A percentile compares a stretch with the other conserved stretches of the same genome.
These are phyloP conservation scores for Halcyon senegalensis DNA, from an alignment of 2,113 vertebrate species.

Conservation along the genomic window DNA sequence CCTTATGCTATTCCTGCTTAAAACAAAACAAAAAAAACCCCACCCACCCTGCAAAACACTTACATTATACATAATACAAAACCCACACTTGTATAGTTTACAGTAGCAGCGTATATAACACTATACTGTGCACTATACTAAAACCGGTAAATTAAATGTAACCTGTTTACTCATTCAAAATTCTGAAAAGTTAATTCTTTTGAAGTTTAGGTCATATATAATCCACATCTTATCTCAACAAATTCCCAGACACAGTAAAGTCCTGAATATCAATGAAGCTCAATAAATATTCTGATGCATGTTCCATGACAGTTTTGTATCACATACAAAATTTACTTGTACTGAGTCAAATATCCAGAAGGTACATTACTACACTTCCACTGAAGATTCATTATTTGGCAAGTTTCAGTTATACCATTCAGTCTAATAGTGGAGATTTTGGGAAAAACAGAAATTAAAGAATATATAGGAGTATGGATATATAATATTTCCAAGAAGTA, in stretches of 20 bases:
- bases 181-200: neutral
- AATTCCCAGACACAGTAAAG: neutral
- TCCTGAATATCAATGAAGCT: neutral
- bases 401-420: neutral
- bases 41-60: neutral
- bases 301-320: neutral
- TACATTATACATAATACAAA: neutral
- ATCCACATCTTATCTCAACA: neutral
- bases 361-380: neutral
- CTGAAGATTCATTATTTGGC: neutral
- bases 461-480: neutral
- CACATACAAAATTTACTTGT: neutral
- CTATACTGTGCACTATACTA: neutral
- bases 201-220: neutral
- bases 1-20: neutral
- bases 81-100: neutral
- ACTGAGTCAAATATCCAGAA: neutral
- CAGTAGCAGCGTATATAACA: neutral
- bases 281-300: neutral
- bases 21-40: neutral
- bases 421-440: neutral
- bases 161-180: neutral
- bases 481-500: neutral
- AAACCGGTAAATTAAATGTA: neutral
- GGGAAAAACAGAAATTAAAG: neutral